These are phyloP conservation scores for Zonotrichia leucophrys DNA, from an alignment of 2,113 vertebrate genomes.

Conservation along the genomic window DNA sequence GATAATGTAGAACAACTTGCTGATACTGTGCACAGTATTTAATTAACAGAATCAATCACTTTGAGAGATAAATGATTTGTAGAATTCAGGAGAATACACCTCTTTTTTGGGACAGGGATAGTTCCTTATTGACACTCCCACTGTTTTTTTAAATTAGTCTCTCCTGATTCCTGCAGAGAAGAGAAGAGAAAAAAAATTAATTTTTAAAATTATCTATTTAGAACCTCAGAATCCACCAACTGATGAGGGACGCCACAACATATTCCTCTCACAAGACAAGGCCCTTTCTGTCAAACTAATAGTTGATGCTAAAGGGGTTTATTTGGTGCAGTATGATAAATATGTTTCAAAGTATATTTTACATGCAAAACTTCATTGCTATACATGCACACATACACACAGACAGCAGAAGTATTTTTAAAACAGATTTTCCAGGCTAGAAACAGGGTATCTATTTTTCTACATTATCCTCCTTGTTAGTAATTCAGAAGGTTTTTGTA, in stretches of 20 bases:
- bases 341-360: neutral
- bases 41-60: conserved; percentile 28
- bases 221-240: neutral
- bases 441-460: neutral
- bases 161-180: neutral
- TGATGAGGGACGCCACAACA: neutral
- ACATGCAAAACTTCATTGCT: neutral
- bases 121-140: neutral
- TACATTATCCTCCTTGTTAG: neutral
- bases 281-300: neutral
- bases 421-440: neutral
- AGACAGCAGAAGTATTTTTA: neutral
- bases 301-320: neutral
- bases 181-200: neutral
- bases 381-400: neutral
- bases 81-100: neutral
- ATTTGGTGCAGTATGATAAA: neutral
- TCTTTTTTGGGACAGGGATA: neutral
- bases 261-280: neutral
- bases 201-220: neutral
- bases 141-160: conserved; percentile 34
- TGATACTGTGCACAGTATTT: neutral
- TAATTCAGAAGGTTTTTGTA: neutral
- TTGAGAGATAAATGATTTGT: neutral
- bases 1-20: neutral